Percentiles rank a stretch among this genome's conserved stretches.
These are phyloP conservation scores for Cebuella pygmaea DNA, from an alignment of 2,797 vertebrate species.

Conservation along the genomic window DNA sequence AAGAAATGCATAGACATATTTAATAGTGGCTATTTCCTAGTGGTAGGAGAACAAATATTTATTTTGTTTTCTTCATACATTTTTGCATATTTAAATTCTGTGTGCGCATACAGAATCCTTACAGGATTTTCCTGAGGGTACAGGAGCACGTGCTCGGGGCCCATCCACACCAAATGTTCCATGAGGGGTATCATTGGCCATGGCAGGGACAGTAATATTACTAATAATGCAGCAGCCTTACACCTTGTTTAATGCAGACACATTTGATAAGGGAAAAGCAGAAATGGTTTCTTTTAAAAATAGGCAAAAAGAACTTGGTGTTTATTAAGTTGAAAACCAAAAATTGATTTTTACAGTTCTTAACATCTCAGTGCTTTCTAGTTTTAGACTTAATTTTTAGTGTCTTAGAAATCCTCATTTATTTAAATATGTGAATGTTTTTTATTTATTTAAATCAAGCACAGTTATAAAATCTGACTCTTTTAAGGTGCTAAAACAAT, in stretches of 20 bases:
- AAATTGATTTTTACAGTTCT: neutral
- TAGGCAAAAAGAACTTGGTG: neutral
- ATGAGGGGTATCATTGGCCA: neutral
- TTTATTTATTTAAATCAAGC: conserved; percentile 44
- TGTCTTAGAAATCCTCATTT: conserved; percentile 31
- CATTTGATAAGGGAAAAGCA: neutral
- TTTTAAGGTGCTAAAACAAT: conserved; percentile 52
- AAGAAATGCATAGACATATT: neutral
- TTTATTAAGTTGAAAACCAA: neutral
- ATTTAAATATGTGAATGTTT: conserved; percentile 43
- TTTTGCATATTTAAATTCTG: neutral
- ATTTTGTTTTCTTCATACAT: neutral
- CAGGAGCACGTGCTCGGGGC: neutral
- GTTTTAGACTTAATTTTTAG: conserved; percentile 22
- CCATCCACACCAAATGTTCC: fast-evolving
- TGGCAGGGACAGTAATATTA: too few relatives aligned
- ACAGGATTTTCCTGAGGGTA: neutral
- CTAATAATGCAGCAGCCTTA: neutral
- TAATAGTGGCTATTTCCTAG: neutral
- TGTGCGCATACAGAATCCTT: neutral
- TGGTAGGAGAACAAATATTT: neutral
- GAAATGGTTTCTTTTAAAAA: conserved; percentile 3
- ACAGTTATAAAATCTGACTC: conserved; percentile 40
- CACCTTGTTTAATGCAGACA: neutral
- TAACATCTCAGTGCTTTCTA: neutral